Base-by-base conservation (phyloP, 2,113 vertebrate genomes). In the Paramormyrops kingsleyae region DNA sequence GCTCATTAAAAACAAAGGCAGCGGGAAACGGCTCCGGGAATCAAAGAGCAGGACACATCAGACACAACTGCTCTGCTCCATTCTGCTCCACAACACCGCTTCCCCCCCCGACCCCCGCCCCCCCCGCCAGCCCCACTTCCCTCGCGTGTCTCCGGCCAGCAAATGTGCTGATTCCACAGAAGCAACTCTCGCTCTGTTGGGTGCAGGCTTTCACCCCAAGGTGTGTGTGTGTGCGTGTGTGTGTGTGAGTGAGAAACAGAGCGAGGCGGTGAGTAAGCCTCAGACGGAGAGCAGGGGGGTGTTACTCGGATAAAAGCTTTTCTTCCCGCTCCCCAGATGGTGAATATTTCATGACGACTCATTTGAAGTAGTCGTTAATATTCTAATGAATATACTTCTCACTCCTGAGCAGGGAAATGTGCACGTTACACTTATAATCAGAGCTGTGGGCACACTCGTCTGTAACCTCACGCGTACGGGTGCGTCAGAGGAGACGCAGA, bases 321-420 rank as follows among this genome's bases (percentile, higher is more conserved):
- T 89, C 84, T 90, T 50, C 42, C 62, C 35, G 7, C 19, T 70
- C 83, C 49, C 15, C 89, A 70, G 39, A 59, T 87, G 89, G 13
- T 87, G 19, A 83, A 90, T 87, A 87, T 87, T 70, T 74, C 84
- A 90, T 85, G 52, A 86, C 35, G 9, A 86, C 53, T 84, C 39
- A 42, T 66, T 89, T 89, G 89, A 89, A 89, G 89, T 27, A 46
- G 80, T 59, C 46, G 39, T 89, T 89, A 83, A 89, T 89, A 56
- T 49, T 89, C 49, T 50, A 35, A 80, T 84, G 39, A 84, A 84
- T 27, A 46, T 77, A 74, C 27, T 21, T 44, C 27, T 83, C 52
- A 31, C 46, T 83, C 35, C 74, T 39, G 49, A 42, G 50, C 6
- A 24, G 35, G 70, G 42, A 89, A 83, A 83, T 21, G 46, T 42